Conservation (phyloP, 2,797 vertebrate genomes). For the Sebastes nivosus region DNA sequence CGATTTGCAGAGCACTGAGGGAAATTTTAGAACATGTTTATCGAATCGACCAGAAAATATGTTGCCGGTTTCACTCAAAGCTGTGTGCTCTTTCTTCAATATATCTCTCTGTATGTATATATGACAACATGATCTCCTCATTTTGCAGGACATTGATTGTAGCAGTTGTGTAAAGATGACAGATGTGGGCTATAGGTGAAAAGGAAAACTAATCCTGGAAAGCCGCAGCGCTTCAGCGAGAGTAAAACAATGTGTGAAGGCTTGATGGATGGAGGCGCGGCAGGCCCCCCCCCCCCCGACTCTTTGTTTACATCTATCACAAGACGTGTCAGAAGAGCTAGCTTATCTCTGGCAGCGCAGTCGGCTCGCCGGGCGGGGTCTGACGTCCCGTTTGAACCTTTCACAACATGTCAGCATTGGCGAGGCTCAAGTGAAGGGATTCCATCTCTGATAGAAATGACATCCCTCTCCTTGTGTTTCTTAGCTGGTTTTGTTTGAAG, state of each 20-base stretch:
- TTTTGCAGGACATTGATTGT: conserved; percentile 38
- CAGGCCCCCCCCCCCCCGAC: neutral
- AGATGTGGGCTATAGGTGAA: conserved; percentile 33
- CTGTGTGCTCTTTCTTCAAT: neutral
- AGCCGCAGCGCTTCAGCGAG: conserved; percentile 4
- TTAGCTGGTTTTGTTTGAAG: neutral
- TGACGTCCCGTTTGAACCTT: conserved; percentile 24
- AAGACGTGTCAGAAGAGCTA: conserved; percentile 31
- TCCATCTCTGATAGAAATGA: conserved; percentile 25
- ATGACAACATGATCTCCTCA: neutral
- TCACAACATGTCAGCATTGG: conserved; percentile 20
- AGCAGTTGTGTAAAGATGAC: conserved; percentile 36
- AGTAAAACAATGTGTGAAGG: conserved; percentile 41
- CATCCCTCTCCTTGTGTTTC: neutral
- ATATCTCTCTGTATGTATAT: neutral
- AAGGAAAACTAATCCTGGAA: conserved; percentile 21
- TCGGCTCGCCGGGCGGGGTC: conserved; percentile 11
- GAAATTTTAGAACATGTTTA: neutral
- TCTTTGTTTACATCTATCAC: conserved; percentile 55
- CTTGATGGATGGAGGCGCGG: conserved; percentile 55
- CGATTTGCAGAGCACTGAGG: conserved; percentile 14
- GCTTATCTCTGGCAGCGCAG: conserved; percentile 41
- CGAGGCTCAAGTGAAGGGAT: conserved; percentile 19
- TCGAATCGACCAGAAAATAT: neutral
- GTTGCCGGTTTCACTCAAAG: neutral